These are phyloP conservation scores for Hypomecis atomaria DNA, from an alignment of 2,888 invertebrate genomes.

Conservation along the genomic window DNA sequence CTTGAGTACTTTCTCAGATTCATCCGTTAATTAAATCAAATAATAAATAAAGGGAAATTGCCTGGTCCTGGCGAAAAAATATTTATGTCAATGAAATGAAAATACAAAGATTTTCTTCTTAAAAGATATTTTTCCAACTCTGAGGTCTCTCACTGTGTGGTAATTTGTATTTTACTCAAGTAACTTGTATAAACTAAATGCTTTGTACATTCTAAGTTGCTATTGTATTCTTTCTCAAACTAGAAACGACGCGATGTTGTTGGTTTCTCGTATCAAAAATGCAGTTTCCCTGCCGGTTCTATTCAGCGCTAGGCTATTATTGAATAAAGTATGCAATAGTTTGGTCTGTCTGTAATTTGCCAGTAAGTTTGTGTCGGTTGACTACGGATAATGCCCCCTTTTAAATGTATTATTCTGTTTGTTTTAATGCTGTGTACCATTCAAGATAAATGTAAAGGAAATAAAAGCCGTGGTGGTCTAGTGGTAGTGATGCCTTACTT, in stretches of 20 bases:
- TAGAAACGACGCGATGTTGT: neutral
- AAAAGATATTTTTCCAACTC: no score
- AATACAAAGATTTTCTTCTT: no score
- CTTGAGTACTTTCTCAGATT: no score
- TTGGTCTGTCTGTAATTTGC: slow-evolving; percentile 35
- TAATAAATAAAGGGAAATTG: no score
- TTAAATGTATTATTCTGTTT: slow-evolving; percentile 9
- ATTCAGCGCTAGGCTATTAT: slow-evolving; percentile 14
- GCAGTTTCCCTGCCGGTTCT: neutral
- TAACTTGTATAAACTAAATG: neutral
- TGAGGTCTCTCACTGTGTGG: neutral
- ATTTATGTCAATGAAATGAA: no score
- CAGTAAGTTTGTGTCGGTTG: slow-evolving; percentile 36
- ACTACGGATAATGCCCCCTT: slow-evolving; percentile 30
- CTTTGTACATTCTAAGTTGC: neutral
- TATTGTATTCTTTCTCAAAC: neutral
- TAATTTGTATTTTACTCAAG: slow-evolving; percentile 4
- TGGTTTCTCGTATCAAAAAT: neutral
- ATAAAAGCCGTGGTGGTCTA: no score
- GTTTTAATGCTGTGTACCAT: neutral
- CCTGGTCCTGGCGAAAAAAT: no score
- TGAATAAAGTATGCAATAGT: slow-evolving; percentile 44
- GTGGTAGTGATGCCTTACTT: no score
- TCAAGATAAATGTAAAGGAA: neutral
- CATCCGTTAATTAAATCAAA: no score